A percentile compares a stretch with the other conserved stretches of the same genome.
Evolutionary conservation across 2,113 vertebrate genomes (phyloP).

Genomic region (Galeopterus variegatus): DNA sequence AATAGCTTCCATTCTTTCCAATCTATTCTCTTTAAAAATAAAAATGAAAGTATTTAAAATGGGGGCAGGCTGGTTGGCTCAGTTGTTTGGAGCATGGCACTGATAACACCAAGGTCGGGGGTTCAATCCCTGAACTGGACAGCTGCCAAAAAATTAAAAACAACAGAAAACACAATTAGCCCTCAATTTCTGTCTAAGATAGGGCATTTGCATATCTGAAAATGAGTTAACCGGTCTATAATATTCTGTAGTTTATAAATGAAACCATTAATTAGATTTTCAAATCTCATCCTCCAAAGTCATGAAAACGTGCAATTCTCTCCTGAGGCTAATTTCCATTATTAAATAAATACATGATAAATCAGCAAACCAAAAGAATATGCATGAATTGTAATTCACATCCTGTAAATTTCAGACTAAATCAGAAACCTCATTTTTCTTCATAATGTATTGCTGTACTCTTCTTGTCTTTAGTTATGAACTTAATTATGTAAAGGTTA

Average conservation of each 20-base stretch:
- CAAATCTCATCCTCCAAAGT: constrained; percentile 61
- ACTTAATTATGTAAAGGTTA: constrained; percentile 48
- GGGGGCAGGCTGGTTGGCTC: too few relatives aligned
- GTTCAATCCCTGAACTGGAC: too few relatives aligned
- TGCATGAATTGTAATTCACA: constrained; percentile 55
- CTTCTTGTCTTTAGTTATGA: background rate
- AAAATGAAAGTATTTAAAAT: constrained; percentile 42
- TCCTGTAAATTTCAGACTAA: constrained; percentile 33
- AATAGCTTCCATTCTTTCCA: background rate
- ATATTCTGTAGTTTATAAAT: constrained; percentile 62
- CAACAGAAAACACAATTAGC: background rate
- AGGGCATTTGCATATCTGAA: constrained; percentile 49
- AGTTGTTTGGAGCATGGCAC: too few relatives aligned
- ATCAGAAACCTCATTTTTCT: constrained; percentile 65
- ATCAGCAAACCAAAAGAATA: constrained; percentile 51
- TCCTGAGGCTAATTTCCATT: constrained; percentile 56
- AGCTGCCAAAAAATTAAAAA: too few relatives aligned
- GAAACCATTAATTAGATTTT: constrained; percentile 74
- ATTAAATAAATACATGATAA: constrained; percentile 65
- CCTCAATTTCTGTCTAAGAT: background rate
- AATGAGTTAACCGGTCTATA: constrained; percentile 27
- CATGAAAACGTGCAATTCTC: constrained; percentile 47
- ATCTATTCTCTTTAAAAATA: constrained; percentile 21
- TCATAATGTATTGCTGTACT: background rate
- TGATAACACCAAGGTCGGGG: too few relatives aligned